Evolutionary conservation across 2,113 vertebrate species (phyloP).

Genomic region (Hydrolagus affinis): DNA sequence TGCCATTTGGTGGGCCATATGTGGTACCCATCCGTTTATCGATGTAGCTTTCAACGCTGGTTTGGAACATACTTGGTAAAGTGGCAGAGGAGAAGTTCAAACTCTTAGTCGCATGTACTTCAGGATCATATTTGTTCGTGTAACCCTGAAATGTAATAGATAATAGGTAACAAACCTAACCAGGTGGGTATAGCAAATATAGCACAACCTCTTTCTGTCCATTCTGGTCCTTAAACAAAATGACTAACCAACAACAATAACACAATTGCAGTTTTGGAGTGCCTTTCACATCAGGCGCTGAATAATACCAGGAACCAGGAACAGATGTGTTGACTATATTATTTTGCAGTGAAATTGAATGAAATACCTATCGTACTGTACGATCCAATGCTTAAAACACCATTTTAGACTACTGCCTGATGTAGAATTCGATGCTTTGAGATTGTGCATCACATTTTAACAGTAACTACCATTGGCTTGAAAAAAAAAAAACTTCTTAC

Average conservation of each 20-base stretch:
- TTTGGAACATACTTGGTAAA: slow-evolving; percentile 69
- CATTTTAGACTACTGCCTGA: no score
- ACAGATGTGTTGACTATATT: neutral
- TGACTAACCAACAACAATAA: no score
- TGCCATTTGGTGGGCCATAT: slow-evolving; percentile 65
- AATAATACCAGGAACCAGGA: no score
- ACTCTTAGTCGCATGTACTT: slow-evolving; percentile 61
- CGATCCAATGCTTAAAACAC: no score
- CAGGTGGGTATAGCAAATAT: neutral
- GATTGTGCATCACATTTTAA: no score
- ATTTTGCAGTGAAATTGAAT: neutral
- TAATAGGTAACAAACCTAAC: neutral
- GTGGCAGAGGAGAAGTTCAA: slow-evolving; percentile 76
- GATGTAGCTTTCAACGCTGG: slow-evolving; percentile 67
- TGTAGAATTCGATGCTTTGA: no score
- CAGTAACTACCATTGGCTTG: no score
- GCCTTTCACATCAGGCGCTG: no score
- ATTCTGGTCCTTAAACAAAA: neutral
- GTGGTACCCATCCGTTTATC: slow-evolving; percentile 72
- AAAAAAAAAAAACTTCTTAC: no score
- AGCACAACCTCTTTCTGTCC: neutral
- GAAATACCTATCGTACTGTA: no score
- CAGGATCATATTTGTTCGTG: slow-evolving; percentile 60
- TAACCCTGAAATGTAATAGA: slow-evolving; percentile 55
- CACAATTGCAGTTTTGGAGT: no score